Conservation (phyloP, 2,888 invertebrate species). For the Polyploca ridens region DNA sequence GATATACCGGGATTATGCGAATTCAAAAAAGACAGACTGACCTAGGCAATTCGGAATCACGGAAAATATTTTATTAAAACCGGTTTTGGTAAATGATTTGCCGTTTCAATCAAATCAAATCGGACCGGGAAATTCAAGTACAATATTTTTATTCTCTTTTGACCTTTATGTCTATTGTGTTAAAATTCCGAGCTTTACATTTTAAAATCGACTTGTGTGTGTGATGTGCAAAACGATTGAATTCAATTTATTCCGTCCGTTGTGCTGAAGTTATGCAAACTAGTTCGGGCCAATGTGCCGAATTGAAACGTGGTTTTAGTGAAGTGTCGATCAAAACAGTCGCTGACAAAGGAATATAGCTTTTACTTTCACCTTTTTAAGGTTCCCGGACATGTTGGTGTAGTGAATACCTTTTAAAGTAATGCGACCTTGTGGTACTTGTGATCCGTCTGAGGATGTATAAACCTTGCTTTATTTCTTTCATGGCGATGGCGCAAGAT, state of each 20-base stretch:
- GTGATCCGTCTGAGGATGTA: neutral
- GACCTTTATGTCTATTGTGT: constrained; percentile 32
- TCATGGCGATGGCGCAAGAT: constrained; percentile 5
- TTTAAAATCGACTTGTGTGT: constrained; percentile 31
- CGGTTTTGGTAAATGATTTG: constrained; percentile 45
- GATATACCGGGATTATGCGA: constrained; percentile 27
- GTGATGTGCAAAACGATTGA: constrained; percentile 29
- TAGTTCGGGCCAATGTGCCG: constrained; percentile 22
- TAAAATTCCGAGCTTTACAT: constrained; percentile 24
- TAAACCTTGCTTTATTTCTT: constrained; percentile 12
- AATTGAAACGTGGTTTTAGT: neutral
- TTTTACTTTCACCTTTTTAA: neutral
- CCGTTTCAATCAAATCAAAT: constrained; percentile 50
- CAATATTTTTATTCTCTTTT: constrained; percentile 33
- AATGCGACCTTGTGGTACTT: neutral
- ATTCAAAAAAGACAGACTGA: constrained; percentile 40
- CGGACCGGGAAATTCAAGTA: constrained; percentile 29
- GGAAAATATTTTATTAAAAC: constrained; percentile 42
- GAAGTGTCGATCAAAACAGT: constrained; percentile 1
- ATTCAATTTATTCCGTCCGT: constrained; percentile 22
- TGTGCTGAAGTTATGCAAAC: constrained; percentile 34
- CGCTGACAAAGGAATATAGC: neutral
- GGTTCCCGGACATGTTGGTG: neutral
- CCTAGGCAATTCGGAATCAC: constrained; percentile 29
- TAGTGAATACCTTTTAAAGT: constrained; percentile 1